Base-by-base conservation (phyloP, 2,113 vertebrate species). In the Ptilonorhynchus violaceus region DNA sequence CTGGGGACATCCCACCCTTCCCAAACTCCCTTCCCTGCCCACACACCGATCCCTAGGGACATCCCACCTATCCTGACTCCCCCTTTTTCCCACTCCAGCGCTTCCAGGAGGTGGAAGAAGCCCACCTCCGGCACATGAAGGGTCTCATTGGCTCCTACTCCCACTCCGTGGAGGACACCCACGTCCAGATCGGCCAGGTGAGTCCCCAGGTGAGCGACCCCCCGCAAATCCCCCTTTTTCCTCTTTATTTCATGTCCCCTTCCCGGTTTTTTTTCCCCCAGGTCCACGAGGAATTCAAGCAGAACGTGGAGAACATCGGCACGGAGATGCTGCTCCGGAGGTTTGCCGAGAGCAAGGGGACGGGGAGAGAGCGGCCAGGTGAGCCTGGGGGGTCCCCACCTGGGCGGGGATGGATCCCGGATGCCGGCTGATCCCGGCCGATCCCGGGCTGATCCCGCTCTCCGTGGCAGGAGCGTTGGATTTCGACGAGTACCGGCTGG, bases 261-360 rank as follows among this genome's bases (percentile, higher is more conserved):
- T 39, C 18, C 9, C 13, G 1, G 3, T 2, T 25, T 30, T 28
- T 19, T 11, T 5, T 15, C 10, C 5, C 2, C 6, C 89, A 99
- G 99, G 99, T 99, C 3, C 99, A 99, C 0, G 99, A 99, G 93
- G 99, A 99, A 30, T 99, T 99, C 95, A 99, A 99, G 96, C 99
- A 99, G 93, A 99, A 99, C 24, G 98, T 99, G 94, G 99, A 99
- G 92, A 99, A 99, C 93, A 99, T 99, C 11, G 98, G 98, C 37
- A 98, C 99, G 13, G 98, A 99, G 44, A 98, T 98, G 90, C 98
- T 99, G 86, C 97, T 99, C 47, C 97, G 98, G 92, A 99, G 98
- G 80, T 99, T 99, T 28, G 98, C 98, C 0, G 99, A 99, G 92
- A 99, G 97, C 98, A 99, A 99, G 78, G 99, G 99, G 44, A 99